phyloP scores from a whole-genome alignment of 2,888 invertebrate species.

The Pardosa pseudoannulata region DNA sequence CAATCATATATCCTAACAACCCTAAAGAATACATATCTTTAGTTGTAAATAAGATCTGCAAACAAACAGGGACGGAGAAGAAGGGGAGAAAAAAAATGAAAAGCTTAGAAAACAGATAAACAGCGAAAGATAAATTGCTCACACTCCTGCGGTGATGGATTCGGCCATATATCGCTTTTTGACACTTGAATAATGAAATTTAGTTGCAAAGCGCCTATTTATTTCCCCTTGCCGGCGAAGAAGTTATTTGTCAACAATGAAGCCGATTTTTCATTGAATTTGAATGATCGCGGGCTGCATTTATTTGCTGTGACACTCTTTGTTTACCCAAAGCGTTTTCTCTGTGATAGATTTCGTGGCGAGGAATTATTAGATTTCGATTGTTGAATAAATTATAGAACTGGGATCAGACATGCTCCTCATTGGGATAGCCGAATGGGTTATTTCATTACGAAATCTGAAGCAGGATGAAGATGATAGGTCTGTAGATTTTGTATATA shows the following conservation, averaged over 20 bases:
- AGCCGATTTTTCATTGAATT: background rate
- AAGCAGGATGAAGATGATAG: no score
- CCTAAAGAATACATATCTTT: no score
- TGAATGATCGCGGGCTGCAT: background rate
- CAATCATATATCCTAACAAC: no score
- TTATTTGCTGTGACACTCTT: background rate
- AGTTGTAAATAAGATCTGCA: no score
- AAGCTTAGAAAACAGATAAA: background rate
- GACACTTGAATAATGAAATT: slow-evolving; percentile 52
- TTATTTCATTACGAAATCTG: no score
- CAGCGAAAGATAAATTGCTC: background rate
- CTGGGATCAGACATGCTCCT: no score
- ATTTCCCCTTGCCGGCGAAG: background rate
- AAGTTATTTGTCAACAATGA: background rate
- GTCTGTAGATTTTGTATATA: no score
- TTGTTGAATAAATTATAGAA: no score
- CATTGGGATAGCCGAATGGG: no score
- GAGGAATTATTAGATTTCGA: no score
- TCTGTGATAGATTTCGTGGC: no score
- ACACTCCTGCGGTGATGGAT: background rate
- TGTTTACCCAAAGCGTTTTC: background rate
- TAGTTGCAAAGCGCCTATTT: slow-evolving; percentile 4
- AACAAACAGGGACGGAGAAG: no score
- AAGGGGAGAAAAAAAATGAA: background rate
- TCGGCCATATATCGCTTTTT: background rate